A percentile compares a stretch with the other conserved stretches of the same genome.
Evolutionary conservation across 35 echinoderm and acorn worm genomes (phyloP).

Genomic region (Apostichopus parvimensis): DNA sequence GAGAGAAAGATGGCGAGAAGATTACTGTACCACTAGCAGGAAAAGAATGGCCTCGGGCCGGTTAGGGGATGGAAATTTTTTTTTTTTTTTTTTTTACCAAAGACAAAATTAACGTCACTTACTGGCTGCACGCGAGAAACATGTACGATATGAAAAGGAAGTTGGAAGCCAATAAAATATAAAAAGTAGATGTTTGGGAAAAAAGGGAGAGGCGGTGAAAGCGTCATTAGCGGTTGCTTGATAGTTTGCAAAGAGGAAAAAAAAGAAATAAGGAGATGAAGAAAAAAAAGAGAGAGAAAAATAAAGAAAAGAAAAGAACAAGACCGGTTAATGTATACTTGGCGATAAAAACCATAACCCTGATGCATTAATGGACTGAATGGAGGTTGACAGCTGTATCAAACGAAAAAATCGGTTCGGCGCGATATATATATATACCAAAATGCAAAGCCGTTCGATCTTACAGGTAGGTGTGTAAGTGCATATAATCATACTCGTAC

Average conservation of each 20-base stretch:
- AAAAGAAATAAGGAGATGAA: no score
- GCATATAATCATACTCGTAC: no score
- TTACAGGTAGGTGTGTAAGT: no score
- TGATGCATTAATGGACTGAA: neutral
- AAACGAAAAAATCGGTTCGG: neutral
- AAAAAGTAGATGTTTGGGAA: neutral
- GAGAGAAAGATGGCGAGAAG: neutral
- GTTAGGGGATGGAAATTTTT: conserved; percentile 12
- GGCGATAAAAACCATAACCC: neutral
- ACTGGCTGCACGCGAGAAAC: conserved; percentile 14
- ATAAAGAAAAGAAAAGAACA: neutral
- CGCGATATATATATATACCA: no score
- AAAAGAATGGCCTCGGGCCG: conserved; percentile 12
- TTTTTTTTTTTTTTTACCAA: conserved; percentile 1
- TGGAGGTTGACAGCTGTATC: neutral
- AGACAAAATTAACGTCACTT: conserved; percentile 35
- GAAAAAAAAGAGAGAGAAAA: no score
- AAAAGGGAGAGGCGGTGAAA: neutral
- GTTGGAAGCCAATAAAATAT: neutral
- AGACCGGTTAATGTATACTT: neutral
- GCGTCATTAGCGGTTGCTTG: neutral
- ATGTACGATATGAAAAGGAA: conserved; percentile 14
- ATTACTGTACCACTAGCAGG: neutral
- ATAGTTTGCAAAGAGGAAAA: neutral
- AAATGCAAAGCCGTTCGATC: no score